These are phyloP conservation scores for Graptemys geographica DNA, from an alignment of 2,797 vertebrate genomes.

Conservation along the genomic window DNA sequence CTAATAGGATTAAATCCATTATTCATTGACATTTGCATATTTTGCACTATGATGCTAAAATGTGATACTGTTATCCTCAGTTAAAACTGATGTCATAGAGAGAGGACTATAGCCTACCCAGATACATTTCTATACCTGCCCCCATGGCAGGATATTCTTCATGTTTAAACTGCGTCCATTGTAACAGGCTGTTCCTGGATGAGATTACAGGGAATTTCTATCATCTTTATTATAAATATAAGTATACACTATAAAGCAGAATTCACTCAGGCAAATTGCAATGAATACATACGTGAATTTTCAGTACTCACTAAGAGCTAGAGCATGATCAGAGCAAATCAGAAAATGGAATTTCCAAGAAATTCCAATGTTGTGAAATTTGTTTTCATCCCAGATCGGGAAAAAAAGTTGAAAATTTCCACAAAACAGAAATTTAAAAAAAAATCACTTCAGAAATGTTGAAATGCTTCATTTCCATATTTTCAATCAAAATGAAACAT, in stretches of 20 bases:
- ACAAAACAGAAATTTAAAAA: neutral
- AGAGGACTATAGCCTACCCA: neutral
- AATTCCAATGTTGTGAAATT: neutral
- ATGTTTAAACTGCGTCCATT: neutral
- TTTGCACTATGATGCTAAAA: conserved; percentile 8
- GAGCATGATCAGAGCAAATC: neutral
- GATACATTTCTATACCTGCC: neutral
- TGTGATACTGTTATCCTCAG: neutral
- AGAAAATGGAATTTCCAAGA: neutral
- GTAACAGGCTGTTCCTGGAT: neutral
- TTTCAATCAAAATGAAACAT: neutral
- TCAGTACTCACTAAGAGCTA: neutral
- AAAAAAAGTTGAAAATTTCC: neutral
- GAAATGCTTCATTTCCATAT: neutral
- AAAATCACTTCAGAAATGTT: neutral
- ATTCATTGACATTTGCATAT: conserved; percentile 50
- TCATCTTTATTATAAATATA: conserved; percentile 8
- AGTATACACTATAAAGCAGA: neutral
- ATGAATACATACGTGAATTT: neutral
- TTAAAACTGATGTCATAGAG: neutral
- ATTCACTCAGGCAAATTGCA: conserved; percentile 1
- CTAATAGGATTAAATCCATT: conserved; percentile 63
- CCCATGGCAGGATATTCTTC: neutral
- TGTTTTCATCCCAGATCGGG: neutral
- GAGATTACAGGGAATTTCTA: neutral